Evolutionary conservation across 2,888 invertebrate genomes (phyloP), one percentile per base, ranked within the genome.

Genomic region (Zelleria hepariella): DNA sequence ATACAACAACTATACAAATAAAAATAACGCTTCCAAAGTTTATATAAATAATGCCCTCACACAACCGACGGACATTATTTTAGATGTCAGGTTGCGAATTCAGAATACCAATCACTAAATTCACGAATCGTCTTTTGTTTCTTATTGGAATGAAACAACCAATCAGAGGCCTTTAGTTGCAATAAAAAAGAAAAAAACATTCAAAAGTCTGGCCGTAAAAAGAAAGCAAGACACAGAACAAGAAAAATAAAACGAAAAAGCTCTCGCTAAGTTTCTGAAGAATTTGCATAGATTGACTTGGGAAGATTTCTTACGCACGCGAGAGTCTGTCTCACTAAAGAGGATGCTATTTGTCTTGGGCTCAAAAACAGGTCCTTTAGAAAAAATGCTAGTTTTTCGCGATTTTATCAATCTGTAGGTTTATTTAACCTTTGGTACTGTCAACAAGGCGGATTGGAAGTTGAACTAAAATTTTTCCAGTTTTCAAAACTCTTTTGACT

Each of bases 231-330:
- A 4, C 15, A 5, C 15, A 42, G 74, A 75, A 74, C 75, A 74
- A 75, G 25, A 53, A 53, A 25, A 24, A 53, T 5, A 53, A 7
- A 42, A 42, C 42, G 15, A 53, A 53, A 55, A 20, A 6, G 48
- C 20, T 42, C 49, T n/a, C 25, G 48, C 54, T 59, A 42, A 32
- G 80, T 78, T 88, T 87, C 86, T 75, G 75, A 76, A 85, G 86
- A 84, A 88, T 87, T 86, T 86, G 86, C 88, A 87, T 88, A 87
- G 86, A 87, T 86, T 81, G 83, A 81, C 78, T 79, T 78, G 75
- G 78, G 69, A 75, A 75, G 84, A 84, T 83, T 80, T 71, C 70
- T 73, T 69, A 66, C 67, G 72, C 85, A 74, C 74, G 74, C 75
- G 68, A 74, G 60, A 53, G 10, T 24, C 42, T 54, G 24, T 8